These are phyloP conservation scores for Spilosoma lubricipeda DNA, from an alignment of 2,888 invertebrate species.

Conservation along the genomic window DNA sequence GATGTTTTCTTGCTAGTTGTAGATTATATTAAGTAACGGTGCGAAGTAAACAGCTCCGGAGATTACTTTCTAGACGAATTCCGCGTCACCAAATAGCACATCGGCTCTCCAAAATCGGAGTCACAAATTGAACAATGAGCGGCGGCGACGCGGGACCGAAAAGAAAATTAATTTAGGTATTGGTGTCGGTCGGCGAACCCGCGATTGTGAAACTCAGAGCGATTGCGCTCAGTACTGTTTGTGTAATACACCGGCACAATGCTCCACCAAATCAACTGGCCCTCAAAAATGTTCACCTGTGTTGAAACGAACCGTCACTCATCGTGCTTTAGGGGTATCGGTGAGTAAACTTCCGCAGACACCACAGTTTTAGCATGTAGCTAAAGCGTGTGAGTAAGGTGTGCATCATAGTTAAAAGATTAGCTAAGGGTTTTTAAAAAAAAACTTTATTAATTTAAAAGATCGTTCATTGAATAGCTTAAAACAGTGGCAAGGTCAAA, in stretches of 20 bases:
- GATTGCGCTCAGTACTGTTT: conserved; percentile 82
- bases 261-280: conserved; percentile 76
- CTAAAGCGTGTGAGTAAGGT: background rate
- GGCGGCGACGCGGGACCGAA: conserved; percentile 75
- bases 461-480: background rate
- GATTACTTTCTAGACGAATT: conserved; percentile 65
- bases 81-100: conserved; percentile 70
- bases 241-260: conserved; percentile 82
- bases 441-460: background rate
- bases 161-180: conserved; percentile 86
- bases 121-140: conserved; percentile 81
- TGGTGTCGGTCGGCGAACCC: conserved; percentile 84
- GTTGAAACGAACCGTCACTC: conserved; percentile 67
- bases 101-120: conserved; percentile 72
- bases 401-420: background rate
- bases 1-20: conserved; percentile 7
- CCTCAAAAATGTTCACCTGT: conserved; percentile 79
- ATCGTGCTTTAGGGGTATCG: conserved; percentile 31
- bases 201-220: conserved; percentile 82
- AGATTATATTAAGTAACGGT: conserved; percentile 9
- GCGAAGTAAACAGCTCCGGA: conserved; percentile 50
- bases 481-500: background rate
- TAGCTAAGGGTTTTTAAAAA: background rate
- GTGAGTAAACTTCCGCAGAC: conserved; percentile 46
- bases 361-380: background rate